These are phyloP conservation scores for Synodontis membranacea DNA, from an alignment of 2,113 vertebrate genomes.

Conservation along the genomic window DNA sequence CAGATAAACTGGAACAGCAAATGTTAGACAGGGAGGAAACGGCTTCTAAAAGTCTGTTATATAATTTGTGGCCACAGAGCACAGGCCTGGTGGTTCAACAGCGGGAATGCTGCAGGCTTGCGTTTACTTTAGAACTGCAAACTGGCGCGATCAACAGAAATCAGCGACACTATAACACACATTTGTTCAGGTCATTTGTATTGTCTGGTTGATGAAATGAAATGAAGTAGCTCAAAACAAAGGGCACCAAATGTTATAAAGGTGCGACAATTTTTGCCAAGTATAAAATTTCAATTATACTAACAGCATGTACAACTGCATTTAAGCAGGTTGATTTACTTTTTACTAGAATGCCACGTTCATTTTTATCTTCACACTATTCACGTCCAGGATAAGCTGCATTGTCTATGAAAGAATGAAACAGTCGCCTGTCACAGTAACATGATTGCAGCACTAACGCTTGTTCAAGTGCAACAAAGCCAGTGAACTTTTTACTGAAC, in stretches of 20 bases:
- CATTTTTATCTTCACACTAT: background rate
- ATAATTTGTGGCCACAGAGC: conserved; percentile 37
- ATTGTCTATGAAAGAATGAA: background rate
- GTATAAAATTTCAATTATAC: background rate
- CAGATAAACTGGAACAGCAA: conserved; percentile 80
- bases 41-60: conserved; percentile 31
- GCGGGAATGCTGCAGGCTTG: background rate
- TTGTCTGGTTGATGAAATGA: background rate
- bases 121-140: conserved; percentile 30
- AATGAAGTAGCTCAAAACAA: background rate
- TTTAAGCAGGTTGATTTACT: background rate
- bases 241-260: background rate
- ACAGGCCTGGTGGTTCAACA: conserved; percentile 24
- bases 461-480: background rate
- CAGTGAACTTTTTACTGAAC: background rate
- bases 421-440: background rate
- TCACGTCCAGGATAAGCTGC: background rate
- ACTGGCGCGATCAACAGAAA: background rate
- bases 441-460: background rate
- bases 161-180: background rate
- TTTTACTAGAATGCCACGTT: background rate
- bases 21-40: conserved; percentile 22
- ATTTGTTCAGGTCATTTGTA: background rate
- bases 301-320: background rate
- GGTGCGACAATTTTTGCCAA: background rate